A percentile compares a stretch with the other conserved stretches of the same genome.
phyloP scores from a whole-genome alignment of 2,113 vertebrate species.

The Okapia johnstoni region DNA sequence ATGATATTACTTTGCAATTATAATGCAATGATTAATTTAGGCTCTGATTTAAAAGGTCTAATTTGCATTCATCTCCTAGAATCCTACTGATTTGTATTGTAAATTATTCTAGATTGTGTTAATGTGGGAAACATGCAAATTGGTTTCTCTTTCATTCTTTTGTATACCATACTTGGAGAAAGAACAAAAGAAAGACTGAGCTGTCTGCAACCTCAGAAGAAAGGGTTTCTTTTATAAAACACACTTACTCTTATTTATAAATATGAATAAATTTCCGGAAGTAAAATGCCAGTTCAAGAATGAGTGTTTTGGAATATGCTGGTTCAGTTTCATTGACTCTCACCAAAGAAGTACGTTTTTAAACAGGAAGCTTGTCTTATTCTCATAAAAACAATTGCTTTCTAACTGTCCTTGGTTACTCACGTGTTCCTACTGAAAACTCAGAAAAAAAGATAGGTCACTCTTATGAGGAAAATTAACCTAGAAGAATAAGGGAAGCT shows the following conservation, averaged over 20 bases:
- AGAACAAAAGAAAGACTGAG: constrained; percentile 54
- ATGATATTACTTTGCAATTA: constrained; percentile 66
- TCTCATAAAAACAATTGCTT: constrained; percentile 53
- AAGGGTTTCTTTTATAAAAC: constrained; percentile 46
- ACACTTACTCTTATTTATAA: constrained; percentile 45
- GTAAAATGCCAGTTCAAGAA: constrained; percentile 23
- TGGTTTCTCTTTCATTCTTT: constrained; percentile 63
- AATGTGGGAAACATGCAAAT: constrained; percentile 69
- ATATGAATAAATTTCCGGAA: constrained; percentile 32
- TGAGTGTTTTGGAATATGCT: constrained; percentile 14
- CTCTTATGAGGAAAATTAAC: neutral
- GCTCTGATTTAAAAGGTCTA: constrained; percentile 58
- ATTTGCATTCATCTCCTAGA: constrained; percentile 69
- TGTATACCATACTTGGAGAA: neutral
- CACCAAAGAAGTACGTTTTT: constrained; percentile 25
- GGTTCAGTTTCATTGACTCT: neutral
- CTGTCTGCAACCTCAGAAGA: constrained; percentile 49
- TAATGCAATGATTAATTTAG: constrained; percentile 65
- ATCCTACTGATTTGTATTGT: constrained; percentile 59
- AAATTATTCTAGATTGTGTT: constrained; percentile 69
- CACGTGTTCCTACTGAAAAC: neutral
- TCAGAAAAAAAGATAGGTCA: neutral
- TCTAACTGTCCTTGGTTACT: neutral
- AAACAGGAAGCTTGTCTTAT: neutral
- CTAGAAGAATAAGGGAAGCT: neutral